These are phyloP conservation scores for Girardinus metallicus DNA, from an alignment of 2,797 vertebrate genomes.

Conservation along the genomic window DNA sequence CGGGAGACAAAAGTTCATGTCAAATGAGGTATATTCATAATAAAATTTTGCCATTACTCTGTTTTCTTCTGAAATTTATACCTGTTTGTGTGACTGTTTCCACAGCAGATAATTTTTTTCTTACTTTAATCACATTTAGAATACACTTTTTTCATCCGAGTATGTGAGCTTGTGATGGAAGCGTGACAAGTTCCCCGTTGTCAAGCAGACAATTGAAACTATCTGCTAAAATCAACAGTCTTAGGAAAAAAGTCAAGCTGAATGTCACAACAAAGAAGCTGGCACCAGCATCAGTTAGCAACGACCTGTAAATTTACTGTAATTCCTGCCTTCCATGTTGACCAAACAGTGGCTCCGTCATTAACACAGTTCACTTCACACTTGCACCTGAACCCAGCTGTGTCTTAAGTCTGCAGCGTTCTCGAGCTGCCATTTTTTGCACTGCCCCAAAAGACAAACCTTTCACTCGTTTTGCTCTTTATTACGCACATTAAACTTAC, in stretches of 20 bases:
- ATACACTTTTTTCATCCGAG: slow-evolving; percentile 66
- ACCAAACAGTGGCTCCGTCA: slow-evolving; percentile 65
- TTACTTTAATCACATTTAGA: slow-evolving; percentile 65
- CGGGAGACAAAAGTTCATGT: slow-evolving; percentile 84
- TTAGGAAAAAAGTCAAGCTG: slow-evolving; percentile 48
- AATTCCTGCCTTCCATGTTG: slow-evolving; percentile 57
- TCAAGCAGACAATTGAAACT: slow-evolving; percentile 60
- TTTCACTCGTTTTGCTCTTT: slow-evolving; percentile 75
- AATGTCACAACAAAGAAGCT: slow-evolving; percentile 55
- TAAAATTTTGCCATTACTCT: slow-evolving; percentile 92
- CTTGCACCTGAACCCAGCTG: slow-evolving; percentile 73
- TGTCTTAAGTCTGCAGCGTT: slow-evolving; percentile 57
- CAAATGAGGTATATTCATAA: slow-evolving; percentile 94
- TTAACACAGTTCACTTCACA: slow-evolving; percentile 57
- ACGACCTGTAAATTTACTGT: slow-evolving; percentile 53
- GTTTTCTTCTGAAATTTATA: slow-evolving; percentile 34
- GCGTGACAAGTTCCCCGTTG: slow-evolving; percentile 60
- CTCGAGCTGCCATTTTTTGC: slow-evolving; percentile 34
- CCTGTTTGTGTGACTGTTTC: slow-evolving; percentile 8
- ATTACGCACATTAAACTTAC: slow-evolving; percentile 68
- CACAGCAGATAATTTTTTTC: slow-evolving; percentile 48
- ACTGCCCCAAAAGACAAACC: slow-evolving; percentile 67
- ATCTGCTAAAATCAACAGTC: slow-evolving; percentile 73
- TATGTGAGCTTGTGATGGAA: slow-evolving; percentile 70
- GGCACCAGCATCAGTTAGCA: slow-evolving; percentile 56